These are phyloP conservation scores for Dusona sp. DNA, from an alignment of 2,888 invertebrate genomes.

Conservation along the genomic window DNA sequence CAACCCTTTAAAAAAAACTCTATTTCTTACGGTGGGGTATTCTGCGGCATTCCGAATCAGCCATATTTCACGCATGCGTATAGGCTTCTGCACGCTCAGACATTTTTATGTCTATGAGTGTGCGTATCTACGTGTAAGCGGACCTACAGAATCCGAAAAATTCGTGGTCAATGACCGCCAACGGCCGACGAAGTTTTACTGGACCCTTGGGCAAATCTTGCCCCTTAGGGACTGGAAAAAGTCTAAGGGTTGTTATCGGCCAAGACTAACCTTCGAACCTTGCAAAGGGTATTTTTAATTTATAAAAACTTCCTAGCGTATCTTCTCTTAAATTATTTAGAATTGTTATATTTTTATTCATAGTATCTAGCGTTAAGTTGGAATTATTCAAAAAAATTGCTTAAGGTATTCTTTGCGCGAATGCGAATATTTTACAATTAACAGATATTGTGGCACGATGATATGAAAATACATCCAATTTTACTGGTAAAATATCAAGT, in stretches of 20 bases:
- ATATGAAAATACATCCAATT: no score
- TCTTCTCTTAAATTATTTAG: not conserved
- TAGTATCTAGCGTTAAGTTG: not conserved
- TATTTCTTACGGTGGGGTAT: no score
- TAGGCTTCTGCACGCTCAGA: not conserved
- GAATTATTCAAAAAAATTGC: no score
- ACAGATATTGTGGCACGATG: no score
- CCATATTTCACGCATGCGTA: not conserved
- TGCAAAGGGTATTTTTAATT: not conserved
- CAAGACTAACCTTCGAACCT: conserved; percentile 10
- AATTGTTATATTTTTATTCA: not conserved
- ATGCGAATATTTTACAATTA: no score
- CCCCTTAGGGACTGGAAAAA: not conserved
- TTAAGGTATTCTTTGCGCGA: no score
- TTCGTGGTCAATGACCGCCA: conserved; percentile 63
- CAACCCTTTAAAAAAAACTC: not conserved
- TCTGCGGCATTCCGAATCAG: not conserved
- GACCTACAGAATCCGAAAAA: conserved; percentile 37
- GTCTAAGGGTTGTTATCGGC: conserved; percentile 10
- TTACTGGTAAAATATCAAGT: no score
- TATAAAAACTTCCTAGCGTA: not conserved
- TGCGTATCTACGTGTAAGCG: conserved; percentile 7
- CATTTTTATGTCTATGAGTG: not conserved
- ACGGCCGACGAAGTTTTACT: conserved; percentile 26
- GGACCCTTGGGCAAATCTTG: conserved; percentile 20